These are phyloP conservation scores for Sandelia bainsii DNA, from an alignment of 2,797 vertebrate genomes.

Conservation along the genomic window DNA sequence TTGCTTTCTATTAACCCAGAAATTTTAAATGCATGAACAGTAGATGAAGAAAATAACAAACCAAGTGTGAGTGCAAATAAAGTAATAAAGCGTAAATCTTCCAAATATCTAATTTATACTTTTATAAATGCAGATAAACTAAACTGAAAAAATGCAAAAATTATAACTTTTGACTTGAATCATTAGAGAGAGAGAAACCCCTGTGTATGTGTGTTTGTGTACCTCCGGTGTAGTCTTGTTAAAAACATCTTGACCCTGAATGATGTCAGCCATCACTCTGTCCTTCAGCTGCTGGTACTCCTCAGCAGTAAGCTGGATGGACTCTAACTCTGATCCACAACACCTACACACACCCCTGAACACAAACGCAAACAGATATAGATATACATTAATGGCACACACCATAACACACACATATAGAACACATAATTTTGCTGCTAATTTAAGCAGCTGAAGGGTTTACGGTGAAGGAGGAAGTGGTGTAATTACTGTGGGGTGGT, in stretches of 20 bases:
- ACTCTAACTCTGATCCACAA: constrained; percentile 74
- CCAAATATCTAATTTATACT: not conserved
- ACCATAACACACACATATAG: constrained; percentile 76
- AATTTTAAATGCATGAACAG: not conserved
- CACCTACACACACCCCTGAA: constrained; percentile 69
- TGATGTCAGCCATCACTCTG: constrained; percentile 88
- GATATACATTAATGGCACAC: constrained; percentile 2
- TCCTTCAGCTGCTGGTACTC: constrained; percentile 90
- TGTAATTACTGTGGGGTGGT: constrained; percentile 85
- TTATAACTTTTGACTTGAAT: not conserved
- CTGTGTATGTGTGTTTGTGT: constrained; percentile 6
- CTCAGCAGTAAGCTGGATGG: constrained; percentile 79
- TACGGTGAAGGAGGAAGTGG: not conserved
- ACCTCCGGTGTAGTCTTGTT: constrained; percentile 94
- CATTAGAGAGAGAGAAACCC: not conserved
- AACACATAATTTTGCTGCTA: not conserved
- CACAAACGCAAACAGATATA: constrained; percentile 62
- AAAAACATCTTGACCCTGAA: constrained; percentile 91
- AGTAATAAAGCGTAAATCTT: not conserved
- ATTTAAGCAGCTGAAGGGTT: not conserved
- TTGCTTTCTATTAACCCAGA: not conserved
- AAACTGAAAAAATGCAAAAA: not conserved
- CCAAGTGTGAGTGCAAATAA: not conserved
- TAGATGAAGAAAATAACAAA: not conserved
- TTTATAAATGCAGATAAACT: no score